These are phyloP conservation scores for Cephalopterus ornatus DNA, from an alignment of 2,113 vertebrate species.

Conservation along the genomic window DNA sequence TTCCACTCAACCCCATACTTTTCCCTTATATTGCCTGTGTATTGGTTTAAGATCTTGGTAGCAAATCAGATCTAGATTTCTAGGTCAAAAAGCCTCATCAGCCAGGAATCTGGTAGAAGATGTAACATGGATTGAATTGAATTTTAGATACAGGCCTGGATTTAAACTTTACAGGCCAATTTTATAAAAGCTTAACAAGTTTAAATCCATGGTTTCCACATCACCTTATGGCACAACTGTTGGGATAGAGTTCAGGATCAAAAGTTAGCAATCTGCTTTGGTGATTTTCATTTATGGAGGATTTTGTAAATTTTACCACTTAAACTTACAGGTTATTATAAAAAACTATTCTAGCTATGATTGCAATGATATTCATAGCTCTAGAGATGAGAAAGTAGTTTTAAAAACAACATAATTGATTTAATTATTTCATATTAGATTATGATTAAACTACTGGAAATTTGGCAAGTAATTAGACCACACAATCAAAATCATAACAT, in stretches of 20 bases:
- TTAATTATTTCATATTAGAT: slow-evolving; percentile 42
- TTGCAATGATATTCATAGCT: not conserved
- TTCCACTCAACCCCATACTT: not conserved
- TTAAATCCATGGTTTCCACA: not conserved
- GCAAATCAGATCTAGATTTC: not conserved
- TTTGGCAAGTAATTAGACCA: not conserved
- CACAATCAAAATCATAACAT: not conserved
- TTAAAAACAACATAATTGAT: not conserved
- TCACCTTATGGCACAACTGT: not conserved
- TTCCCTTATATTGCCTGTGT: not conserved
- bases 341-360: not conserved
- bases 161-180: not conserved
- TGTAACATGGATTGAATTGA: not conserved
- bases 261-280: not conserved
- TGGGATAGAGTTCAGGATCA: not conserved
- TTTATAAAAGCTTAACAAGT: not conserved
- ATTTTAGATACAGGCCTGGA: not conserved
- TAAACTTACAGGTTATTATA: not conserved
- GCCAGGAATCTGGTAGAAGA: not conserved
- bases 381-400: not conserved
- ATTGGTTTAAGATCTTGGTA: not conserved
- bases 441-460: slow-evolving; percentile 34
- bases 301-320: not conserved
- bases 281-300: not conserved
- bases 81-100: not conserved